Base-by-base conservation (phyloP, 2,888 invertebrate genomes). In the Archips xylosteana region DNA sequence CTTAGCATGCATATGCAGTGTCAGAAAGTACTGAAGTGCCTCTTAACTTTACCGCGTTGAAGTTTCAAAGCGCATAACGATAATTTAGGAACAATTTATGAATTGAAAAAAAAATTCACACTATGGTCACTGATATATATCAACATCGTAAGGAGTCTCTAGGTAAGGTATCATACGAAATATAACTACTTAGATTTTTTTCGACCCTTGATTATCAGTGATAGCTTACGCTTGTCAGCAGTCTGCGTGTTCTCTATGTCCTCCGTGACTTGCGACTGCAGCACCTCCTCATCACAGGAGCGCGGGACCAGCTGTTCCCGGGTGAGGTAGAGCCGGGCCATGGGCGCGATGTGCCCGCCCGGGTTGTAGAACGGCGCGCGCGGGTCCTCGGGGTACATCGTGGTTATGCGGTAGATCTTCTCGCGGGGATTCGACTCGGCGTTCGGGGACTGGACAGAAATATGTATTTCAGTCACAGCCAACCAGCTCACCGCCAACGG, bases 321-420 rank as follows among this genome's bases (percentile, higher is more conserved):
- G 15, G 96, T 96, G 67, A 99, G 94, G 82, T 97, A 96, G 2
- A 99, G 95, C 45, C 93, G 83, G 0, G 99, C 99, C 87, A 99
- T 90, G 0, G 99, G 98, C 51, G 96, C 95, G 95, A 99, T 97
- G 70, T 95, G 95, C 34, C 73, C 73, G 39, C 73, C 73, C 0
- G 97, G 96, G 85, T 97, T 96, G 91, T 98, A 99, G 91, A 99
- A 99, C 0, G 99, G 99, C 0, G 99, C 97, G 75, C 97, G 95
- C 0, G 97, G 97, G 92, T 99, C 98, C 89, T 98, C 97, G 0
- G 99, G 99, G 89, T 97, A 98, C 89, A 96, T 97, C 2, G 97
- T 96, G 0, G 99, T 99, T 81, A 99, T 99, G 75, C 96, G 96
- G 82, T 96, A 96, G 95, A 99, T 99, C 78, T 96, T 95, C 88